phyloP scores from a whole-genome alignment of 2,888 invertebrate genomes.

The Labia minor region DNA sequence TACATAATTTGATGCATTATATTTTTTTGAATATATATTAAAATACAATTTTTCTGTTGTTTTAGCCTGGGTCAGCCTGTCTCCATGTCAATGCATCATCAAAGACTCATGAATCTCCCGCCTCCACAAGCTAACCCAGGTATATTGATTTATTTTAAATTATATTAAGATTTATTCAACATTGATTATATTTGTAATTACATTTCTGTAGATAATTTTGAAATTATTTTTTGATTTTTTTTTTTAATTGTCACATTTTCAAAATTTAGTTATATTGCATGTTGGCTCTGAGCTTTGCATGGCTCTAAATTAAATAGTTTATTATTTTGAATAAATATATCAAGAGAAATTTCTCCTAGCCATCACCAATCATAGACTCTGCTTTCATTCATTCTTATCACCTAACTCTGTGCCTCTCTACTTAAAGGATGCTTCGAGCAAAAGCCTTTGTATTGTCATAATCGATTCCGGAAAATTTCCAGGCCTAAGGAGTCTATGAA shows the following conservation, averaged over 20 bases:
- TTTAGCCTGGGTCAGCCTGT: neutral
- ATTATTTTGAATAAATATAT: neutral
- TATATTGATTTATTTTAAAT: neutral
- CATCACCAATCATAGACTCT: neutral
- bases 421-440: constrained; percentile 4
- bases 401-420: neutral
- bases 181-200: neutral
- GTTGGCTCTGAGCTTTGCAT: constrained; percentile 1
- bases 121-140: constrained; percentile 3
- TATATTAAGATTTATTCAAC: neutral
- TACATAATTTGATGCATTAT: too few species aligned
- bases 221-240: neutral
- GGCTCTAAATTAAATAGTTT: neutral
- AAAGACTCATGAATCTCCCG: neutral
- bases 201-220: neutral
- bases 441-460: neutral
- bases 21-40: too few species aligned
- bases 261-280: neutral
- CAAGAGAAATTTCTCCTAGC: too few species aligned
- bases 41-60: too few species aligned
- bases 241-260: neutral
- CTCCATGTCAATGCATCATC: neutral
- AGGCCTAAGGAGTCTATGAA: constrained; percentile 13
- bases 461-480: constrained; percentile 4
- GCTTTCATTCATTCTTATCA: neutral